A percentile compares a stretch with the other conserved stretches of the same genome.
Evolutionary conservation across 2,113 vertebrate genomes (phyloP).

Genomic region (human (Homo sapiens)): GRCh38 chr12:113043501-113044000

Average conservation of each 20-base stretch:
- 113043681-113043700: fast-evolving
- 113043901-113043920: background rate
- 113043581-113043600: background rate
- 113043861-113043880: background rate
- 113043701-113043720: background rate
- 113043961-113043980: background rate
- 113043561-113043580: background rate
- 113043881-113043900: background rate
- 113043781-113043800: background rate
- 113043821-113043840: background rate
- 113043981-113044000: too few relatives aligned
- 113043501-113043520: background rate
- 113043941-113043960: background rate
- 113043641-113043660: fast-evolving
- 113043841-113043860: background rate
- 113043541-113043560: background rate
- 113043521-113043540: background rate
- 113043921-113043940: background rate
- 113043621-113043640: background rate
- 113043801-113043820: background rate
- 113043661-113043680: background rate
- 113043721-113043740: fast-evolving
- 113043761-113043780: background rate
- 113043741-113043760: fast-evolving
- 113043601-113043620: background rate